Base-by-base conservation (phyloP, 2,113 vertebrate species). In the Otolemur garnettii region DNA sequence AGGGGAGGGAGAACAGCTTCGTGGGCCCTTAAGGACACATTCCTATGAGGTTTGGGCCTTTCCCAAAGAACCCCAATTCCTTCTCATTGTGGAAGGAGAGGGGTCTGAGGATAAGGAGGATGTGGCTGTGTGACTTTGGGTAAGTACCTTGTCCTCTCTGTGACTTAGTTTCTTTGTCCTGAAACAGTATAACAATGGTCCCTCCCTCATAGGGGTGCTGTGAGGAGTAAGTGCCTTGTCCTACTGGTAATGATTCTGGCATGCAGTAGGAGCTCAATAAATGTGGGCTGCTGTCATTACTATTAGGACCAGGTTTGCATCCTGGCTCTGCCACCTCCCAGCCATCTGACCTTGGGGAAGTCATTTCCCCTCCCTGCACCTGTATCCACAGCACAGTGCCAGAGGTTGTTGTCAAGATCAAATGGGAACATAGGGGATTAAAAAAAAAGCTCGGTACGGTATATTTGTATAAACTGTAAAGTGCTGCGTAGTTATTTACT, bases 291-390 rank as follows among this genome's bases (percentile, higher is more conserved):
- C 55, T 66, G 24, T 5, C 53, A 0, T 2, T 17, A 33, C 2
- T 60, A 0, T 2, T 17, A 33, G 74, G 4, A 57, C 24, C 0
- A 0, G 24, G 7, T 10, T 22, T 68, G 45, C n/a, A 21, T 53
- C 22, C 10, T 17, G 38, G 10, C 79, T 53, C 24, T n/a, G 68
- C 10, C 26, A 1, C 28, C n/a, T 78, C 33, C 22, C 33, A 57
- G 55, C 22, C 50, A 13, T 22, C 83, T 66, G 82, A 59, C 64
- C 50, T 45, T 4, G 59, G 77, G 84, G 71, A 84, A n/a, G 33
- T 60, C 35, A 17, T 17, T 12, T 71, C 13, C 45, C 45, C 13
- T 78, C 35, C 24, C 30, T 35, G 12, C 0, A 4, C 53, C 42
- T 62, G 1, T 42, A 30, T 0, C 66, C 3, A 10, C 12, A 24